Evolutionary conservation across 2,797 vertebrate species (phyloP), one percentile per base, ranked within the genome.

Genomic region (Garrulus glandarius): DNA sequence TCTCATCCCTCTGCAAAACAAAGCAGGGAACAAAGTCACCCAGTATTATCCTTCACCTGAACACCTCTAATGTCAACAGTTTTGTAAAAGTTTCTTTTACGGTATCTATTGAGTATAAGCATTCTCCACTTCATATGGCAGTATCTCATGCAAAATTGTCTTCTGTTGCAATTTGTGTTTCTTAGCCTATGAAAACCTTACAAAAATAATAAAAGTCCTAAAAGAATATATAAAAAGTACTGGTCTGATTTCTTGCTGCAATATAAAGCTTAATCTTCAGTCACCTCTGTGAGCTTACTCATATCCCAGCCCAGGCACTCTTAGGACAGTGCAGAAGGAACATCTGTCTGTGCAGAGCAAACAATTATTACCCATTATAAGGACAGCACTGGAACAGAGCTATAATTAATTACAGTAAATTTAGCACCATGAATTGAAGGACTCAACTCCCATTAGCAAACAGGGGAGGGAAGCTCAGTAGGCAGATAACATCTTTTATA

Each of bases 401-500:
- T 64, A 63, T 39, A 92, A 96, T 92, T 84, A 93, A 90, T 91
- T 91, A 91, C 52, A 74, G 59, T 80, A 74, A 82, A 91, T 93
- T 89, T 93, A 67, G 32, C 88, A 79, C 41, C 37, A 69, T 70
- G 74, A 92, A 92, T 91, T 76, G 71, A 87, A 87, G 56, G 52
- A 82, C 64, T 93, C 10, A 7, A 74, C 52, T 84, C 34, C 32
- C 60, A 84, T 87, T 84, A 93, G 29, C 84, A 93, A 95, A 89
- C 7, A 93, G 36, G 24, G 30, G 55, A 83, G 61, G 47, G 69
- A 65, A 83, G 61, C 17, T 94, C 74, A 75, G 72, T 49, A 78
- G 75, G 80, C 61, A 91, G 70, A 89, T 87, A 87, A 63, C 15
- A 82, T 87, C 85, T 88, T 79, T 76, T 56, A 60, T 29, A 77